Evolutionary conservation across 2,888 invertebrate species (phyloP), one percentile per base, ranked within the genome.

Genomic region (Liodrosophila aerea): DNA sequence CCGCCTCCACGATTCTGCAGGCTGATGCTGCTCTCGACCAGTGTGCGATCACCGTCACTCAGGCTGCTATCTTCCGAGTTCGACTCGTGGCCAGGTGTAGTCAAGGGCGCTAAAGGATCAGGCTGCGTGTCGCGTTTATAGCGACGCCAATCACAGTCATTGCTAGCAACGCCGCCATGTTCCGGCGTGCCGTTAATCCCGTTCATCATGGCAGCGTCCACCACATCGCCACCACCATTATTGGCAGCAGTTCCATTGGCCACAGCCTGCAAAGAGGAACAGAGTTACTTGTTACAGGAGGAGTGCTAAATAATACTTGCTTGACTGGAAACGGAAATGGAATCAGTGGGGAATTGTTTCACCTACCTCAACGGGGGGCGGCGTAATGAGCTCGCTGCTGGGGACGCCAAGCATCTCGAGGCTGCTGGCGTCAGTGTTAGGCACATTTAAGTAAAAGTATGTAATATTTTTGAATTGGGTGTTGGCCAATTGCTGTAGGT

Each of bases 21-120:
- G 45, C 67, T 80, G 8, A 88, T 53, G 47, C 67, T 80, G 8
- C 80, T 87, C 64, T 90, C 90, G 18, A 90, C 90, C 18, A 90
- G 73, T 0, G 90, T 90, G n/a, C 91, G 91, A 88, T 95, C 95
- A 76, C 94, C 94, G 85, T 94, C 94, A 67, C 94, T 94, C 31
- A 94, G 91, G 86, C 94, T 94, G 83, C 94, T 94, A 81, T 95
- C 94, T 86, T 95, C 94, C 74, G 94, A 94, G 75, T 94, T 93
- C 83, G 94, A 94, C 80, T 94, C 94, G 45, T 88, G 88, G 18
- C 86, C 74, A 39, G 80, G 80, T 11, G 69, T 74, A 13, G 60
- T 60, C 27, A 27, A 67, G 44, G 87, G 93, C 93, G 56, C 89
- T 56, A 61, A 46, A 4, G 59, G 57, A 34, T 83, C 76, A 5